Conservation (phyloP, 2,113 vertebrate genomes). For the Corvus moneduloides region DNA sequence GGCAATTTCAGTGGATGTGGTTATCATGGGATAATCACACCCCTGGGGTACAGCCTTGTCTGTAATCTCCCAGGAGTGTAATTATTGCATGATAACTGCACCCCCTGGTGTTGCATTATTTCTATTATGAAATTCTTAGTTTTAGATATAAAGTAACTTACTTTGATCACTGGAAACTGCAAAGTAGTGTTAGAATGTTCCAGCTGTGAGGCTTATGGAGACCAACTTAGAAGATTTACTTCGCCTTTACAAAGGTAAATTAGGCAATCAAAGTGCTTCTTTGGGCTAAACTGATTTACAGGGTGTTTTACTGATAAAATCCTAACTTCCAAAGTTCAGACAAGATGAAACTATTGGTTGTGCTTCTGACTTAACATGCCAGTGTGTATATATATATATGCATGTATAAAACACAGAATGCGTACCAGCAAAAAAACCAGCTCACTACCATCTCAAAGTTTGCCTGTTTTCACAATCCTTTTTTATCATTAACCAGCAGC, state of each 20-base stretch:
- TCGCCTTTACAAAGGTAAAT: conserved; percentile 78
- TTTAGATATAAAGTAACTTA: conserved; percentile 79
- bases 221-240: conserved; percentile 77
- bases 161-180: conserved; percentile 78
- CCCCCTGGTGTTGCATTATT: conserved; percentile 78
- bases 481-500: background rate
- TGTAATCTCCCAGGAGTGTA: conserved; percentile 83
- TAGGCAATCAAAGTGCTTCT: conserved; percentile 81
- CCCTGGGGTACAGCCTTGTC: conserved; percentile 80
- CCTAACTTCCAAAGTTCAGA: conserved; percentile 59
- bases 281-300: conserved; percentile 74
- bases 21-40: conserved; percentile 85
- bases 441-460: background rate
- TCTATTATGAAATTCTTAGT: conserved; percentile 82
- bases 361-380: background rate
- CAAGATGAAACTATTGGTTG: conserved; percentile 8
- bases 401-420: background rate
- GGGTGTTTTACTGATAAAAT: conserved; percentile 63
- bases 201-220: conserved; percentile 80
- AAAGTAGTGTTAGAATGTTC: conserved; percentile 74
- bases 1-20: conserved; percentile 79
- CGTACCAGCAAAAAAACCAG: background rate
- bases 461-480: background rate
- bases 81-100: conserved; percentile 84
- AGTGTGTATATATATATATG: background rate